Evolutionary conservation across 2,797 vertebrate species (phyloP).

Genomic region (Silurus lanzhouensis): DNA sequence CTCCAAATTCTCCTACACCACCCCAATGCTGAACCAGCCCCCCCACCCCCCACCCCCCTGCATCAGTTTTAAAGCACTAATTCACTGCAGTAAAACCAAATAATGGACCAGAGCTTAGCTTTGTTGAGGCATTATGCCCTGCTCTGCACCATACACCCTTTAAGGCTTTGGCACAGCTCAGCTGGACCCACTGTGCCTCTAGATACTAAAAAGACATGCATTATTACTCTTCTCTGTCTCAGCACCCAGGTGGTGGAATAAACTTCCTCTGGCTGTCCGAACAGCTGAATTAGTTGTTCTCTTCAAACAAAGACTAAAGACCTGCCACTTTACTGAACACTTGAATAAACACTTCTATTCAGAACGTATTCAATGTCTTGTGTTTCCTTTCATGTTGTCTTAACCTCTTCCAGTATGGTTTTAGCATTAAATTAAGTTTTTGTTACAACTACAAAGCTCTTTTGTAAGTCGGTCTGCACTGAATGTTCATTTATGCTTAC

Average conservation of each 20-base stretch:
- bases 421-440: not conserved
- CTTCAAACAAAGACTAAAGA: constrained; percentile 12
- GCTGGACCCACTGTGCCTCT: not conserved
- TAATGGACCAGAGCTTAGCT: not conserved
- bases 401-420: not conserved
- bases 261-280: not conserved
- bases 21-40: not conserved
- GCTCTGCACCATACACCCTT: not conserved
- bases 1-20: not conserved
- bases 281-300: not conserved
- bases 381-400: not conserved
- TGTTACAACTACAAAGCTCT: not conserved
- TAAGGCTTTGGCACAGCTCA: not conserved
- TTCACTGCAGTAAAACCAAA: not conserved
- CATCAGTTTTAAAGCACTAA: not conserved
- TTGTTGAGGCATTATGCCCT: not conserved
- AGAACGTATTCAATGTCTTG: not conserved
- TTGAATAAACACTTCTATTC: not conserved
- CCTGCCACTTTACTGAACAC: not conserved
- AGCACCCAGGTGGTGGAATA: constrained; percentile 6
- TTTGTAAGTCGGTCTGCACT: not conserved
- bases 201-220: not conserved
- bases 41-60: not conserved
- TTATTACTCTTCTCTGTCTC: constrained; percentile 6
- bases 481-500: not conserved